Evolutionary conservation across 2,888 invertebrate species (phyloP), one percentile per base, ranked within the genome.

Genomic region (Nomada ferruginata): DNA sequence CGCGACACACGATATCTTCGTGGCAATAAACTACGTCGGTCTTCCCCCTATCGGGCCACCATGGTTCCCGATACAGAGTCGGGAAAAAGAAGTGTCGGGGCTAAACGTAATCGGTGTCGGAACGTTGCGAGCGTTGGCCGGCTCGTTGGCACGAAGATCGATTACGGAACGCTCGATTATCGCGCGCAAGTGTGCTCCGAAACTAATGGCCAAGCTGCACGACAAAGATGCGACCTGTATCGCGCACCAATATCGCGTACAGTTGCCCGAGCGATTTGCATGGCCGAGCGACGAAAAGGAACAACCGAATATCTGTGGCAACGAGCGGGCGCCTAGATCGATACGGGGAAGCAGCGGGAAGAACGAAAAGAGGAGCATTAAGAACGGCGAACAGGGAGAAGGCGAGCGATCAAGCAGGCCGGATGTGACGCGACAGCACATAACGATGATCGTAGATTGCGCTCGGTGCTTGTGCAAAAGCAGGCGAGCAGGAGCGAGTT

Each of bases 401-500:
- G 76, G 42, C 64, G 69, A 60, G 73, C 68, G 82, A 85, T 78
- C 82, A 69, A 47, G 59, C 44, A 83, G 87, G 80, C 87, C 91
- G 91, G 91, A 91, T 91, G 87, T 91, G 91, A 91, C 91, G 91
- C 88, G 90, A 90, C 89, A 87, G 90, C 88, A 87, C 88, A 88
- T 89, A 92, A 91, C 88, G 91, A 91, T 90, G 90, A 90, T 90
- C 89, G 90, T 89, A 91, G 90, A 91, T 91, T 89, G 87, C 87
- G 88, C 85, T 87, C 83, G 73, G 77, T 79, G 79, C 76, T 86
- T 79, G 86, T 80, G 83, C 79, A 81, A 88, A 79, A 82, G 75
- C 76, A 72, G 75, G 68, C 83, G 76, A 85, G 76, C 76, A 85
- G 79, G 83, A 82, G 73, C 47, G 71, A 85, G 72, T 80, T 63